These are phyloP conservation scores for Melieria crassipennis DNA, from an alignment of 2,888 invertebrate species.

Conservation along the genomic window DNA sequence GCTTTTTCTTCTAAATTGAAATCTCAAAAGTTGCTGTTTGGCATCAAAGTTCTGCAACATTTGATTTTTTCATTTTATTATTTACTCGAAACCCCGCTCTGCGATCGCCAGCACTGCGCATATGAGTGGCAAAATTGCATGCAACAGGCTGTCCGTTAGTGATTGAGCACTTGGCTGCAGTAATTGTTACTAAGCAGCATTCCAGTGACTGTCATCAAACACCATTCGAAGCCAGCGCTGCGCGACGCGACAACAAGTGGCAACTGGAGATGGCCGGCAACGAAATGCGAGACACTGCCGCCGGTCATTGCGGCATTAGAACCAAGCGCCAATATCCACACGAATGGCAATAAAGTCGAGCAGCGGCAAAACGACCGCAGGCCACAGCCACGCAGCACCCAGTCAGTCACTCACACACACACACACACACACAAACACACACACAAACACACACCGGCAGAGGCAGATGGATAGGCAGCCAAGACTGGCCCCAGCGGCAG, in stretches of 20 bases:
- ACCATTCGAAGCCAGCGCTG: neutral
- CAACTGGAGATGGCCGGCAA: too few relatives aligned
- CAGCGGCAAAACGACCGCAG: neutral
- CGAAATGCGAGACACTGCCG: too few relatives aligned
- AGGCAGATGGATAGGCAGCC: neutral
- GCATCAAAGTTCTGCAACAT: too few relatives aligned
- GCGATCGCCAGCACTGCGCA: too few relatives aligned
- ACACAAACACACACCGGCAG: neutral
- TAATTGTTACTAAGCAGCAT: neutral
- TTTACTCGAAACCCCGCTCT: too few relatives aligned
- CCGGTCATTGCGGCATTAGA: too few relatives aligned
- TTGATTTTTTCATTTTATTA: too few relatives aligned
- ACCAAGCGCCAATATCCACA: too few relatives aligned
- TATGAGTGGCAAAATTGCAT: neutral
- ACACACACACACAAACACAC: neutral
- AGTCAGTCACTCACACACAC: slow-evolving; percentile 1
- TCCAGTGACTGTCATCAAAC: slow-evolving; percentile 25
- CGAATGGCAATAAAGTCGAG: too few relatives aligned
- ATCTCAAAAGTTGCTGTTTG: too few relatives aligned
- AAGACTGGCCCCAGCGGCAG: neutral
- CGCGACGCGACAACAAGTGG: neutral
- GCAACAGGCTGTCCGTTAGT: neutral
- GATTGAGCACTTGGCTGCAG: slow-evolving; percentile 13
- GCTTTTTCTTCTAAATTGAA: too few relatives aligned
- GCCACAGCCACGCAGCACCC: slow-evolving; percentile 13